A percentile compares a stretch with the other conserved stretches of the same genome.
phyloP scores from a whole-genome alignment of 2,113 vertebrate genomes.

The Brachionichthys hirsutus region DNA sequence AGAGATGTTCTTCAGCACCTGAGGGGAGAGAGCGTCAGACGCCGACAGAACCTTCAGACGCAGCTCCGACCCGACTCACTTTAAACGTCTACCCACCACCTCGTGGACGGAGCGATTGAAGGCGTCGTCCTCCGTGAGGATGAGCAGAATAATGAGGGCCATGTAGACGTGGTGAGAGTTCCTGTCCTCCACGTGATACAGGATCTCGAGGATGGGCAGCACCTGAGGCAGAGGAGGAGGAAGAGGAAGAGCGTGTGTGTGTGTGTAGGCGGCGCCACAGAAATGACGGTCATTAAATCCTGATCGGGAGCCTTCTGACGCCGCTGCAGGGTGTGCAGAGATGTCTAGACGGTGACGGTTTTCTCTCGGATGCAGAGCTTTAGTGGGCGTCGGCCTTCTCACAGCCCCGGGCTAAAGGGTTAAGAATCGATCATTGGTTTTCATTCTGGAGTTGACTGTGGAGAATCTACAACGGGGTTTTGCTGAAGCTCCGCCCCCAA shows the following conservation, averaged over 20 bases:
- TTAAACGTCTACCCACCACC: conserved; percentile 88
- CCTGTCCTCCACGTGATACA: conserved; percentile 95
- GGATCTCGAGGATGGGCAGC: conserved; percentile 94
- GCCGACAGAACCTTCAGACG: too few relatives aligned
- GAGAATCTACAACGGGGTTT: too few relatives aligned
- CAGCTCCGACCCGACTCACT: too few relatives aligned
- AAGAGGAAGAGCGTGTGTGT: not conserved
- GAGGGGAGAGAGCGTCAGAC: too few relatives aligned
- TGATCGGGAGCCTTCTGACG: not conserved
- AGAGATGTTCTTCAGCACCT: too few relatives aligned
- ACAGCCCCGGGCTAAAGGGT: too few relatives aligned
- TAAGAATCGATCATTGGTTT: too few relatives aligned
- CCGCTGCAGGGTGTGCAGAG: not conserved
- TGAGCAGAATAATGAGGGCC: conserved; percentile 97
- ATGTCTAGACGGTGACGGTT: too few relatives aligned
- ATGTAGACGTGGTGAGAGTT: conserved; percentile 99
- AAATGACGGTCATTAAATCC: not conserved
- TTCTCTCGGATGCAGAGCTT: too few relatives aligned
- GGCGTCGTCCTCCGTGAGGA: conserved; percentile 95
- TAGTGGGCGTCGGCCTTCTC: too few relatives aligned
- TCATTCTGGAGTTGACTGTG: too few relatives aligned
- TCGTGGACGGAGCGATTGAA: conserved; percentile 97
- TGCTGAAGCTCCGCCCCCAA: too few relatives aligned
- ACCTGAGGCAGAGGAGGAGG: conserved; percentile 77
- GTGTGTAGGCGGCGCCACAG: not conserved